phyloP scores from a whole-genome alignment of 2,888 invertebrate genomes.

The Stenodema calcarata region DNA sequence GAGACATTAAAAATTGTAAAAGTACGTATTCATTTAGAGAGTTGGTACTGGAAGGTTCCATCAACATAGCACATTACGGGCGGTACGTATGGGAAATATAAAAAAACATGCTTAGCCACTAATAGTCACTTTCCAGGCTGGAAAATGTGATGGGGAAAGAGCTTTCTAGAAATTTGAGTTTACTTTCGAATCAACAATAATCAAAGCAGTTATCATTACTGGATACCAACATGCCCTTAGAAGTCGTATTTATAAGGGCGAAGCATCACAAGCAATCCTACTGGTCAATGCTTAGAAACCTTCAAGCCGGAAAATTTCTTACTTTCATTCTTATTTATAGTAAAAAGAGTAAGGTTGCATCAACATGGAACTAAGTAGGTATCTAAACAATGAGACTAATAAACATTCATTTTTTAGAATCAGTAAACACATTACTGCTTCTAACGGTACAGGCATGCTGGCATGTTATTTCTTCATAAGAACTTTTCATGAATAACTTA shows the following conservation, averaged over 20 bases:
- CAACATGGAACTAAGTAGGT: conserved; percentile 1
- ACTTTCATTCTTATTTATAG: not conserved
- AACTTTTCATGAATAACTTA: not conserved
- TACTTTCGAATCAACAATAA: not conserved
- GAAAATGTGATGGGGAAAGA: conserved; percentile 11
- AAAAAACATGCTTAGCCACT: conserved; percentile 39
- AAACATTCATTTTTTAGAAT: conserved; percentile 3
- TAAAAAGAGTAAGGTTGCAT: conserved; percentile 14
- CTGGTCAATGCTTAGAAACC: not conserved
- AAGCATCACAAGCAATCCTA: conserved; percentile 41
- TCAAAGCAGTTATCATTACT: not conserved
- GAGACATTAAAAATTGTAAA: too few relatives aligned
- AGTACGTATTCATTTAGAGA: not conserved
- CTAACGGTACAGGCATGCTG: conserved; percentile 34
- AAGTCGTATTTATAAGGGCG: conserved; percentile 26
- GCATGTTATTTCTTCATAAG: conserved; percentile 32
- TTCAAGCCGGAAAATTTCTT: not conserved
- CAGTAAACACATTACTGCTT: conserved; percentile 25
- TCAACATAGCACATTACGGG: not conserved
- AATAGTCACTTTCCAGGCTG: conserved; percentile 39
- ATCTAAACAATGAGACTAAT: conserved; percentile 15
- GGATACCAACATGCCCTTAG: conserved; percentile 32
- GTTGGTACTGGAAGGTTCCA: not conserved
- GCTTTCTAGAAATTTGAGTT: not conserved
- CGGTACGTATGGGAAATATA: not conserved